Percentiles rank a stretch among this genome's conserved stretches.
These are phyloP conservation scores for Terrapene triunguis DNA, from an alignment of 2,113 vertebrate species.

Conservation along the genomic window DNA sequence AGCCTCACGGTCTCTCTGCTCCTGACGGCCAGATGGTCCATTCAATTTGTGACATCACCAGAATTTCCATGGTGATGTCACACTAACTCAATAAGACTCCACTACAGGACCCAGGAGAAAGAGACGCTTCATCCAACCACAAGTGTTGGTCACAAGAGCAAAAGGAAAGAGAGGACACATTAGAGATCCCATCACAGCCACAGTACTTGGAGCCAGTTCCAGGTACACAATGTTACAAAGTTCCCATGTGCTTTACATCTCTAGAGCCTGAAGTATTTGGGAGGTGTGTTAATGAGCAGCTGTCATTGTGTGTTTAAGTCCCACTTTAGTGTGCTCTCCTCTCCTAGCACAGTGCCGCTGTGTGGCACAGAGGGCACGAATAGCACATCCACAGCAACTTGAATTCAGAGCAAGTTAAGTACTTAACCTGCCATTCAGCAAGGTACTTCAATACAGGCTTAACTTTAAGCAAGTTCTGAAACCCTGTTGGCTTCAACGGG, in stretches of 20 bases:
- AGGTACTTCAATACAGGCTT: rapidly evolving
- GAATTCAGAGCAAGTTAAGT: background rate
- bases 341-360: rapidly evolving
- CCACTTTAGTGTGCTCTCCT: rapidly evolving
- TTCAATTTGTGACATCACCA: background rate
- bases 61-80: background rate
- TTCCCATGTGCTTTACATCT: background rate
- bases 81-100: background rate
- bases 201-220: background rate
- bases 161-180: background rate
- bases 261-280: background rate
- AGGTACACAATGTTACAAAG: rapidly evolving
- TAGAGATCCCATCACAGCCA: rapidly evolving
- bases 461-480: background rate
- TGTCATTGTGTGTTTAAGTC: rapidly evolving
- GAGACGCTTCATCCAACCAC: background rate
- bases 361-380: rapidly evolving
- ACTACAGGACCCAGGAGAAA: background rate
- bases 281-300: rapidly evolving
- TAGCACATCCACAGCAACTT: rapidly evolving
- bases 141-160: background rate
- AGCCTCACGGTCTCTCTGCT: background rate
- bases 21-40: background rate
- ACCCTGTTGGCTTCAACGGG: background rate
- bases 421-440: rapidly evolving